Evolutionary conservation across 2,888 invertebrate species (phyloP), one percentile per base, ranked within the genome.

Genomic region (Drosophila acutilabella): DNA sequence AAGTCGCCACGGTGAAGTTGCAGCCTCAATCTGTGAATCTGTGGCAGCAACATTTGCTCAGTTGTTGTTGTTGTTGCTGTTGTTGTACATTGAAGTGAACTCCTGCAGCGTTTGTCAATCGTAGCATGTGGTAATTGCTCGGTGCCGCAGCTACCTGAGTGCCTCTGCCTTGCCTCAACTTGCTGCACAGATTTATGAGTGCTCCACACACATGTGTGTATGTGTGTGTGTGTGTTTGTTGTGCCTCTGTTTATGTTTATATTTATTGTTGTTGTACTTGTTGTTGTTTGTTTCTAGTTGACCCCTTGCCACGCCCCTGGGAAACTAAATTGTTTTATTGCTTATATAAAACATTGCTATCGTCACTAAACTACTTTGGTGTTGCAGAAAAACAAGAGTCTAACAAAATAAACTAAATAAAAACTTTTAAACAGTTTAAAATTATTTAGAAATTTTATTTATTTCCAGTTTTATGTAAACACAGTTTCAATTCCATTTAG

Each of bases 71-170:
- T 30, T 48, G 30, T 30, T 48, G 23, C 23, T 30, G 20, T 14
- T 50, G 50, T n/a, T 36, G 57, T 41, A 47, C 26, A 36, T 14
- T 40, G 16, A 69, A 66, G 47, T 67, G 82, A 61, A 81, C 85
- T 87, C 87, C 85, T 82, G 81, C 81, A 76, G 87, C 81, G 85
- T 62, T 78, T 78, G 75, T 74, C 70, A 76, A 81, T 71, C 85
- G 82, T 81, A 72, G 85, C 85, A 86, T 86, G 85, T 86, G 85
- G 85, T 87, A 87, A 86, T 85, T 86, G 87, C 85, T 72, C 59
- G 26, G 66, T 14, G 54, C 47, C 54, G 51, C 48, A 53, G 57
- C 72, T 68, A 68, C 78, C 64, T 80, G 76, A 53, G 52, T 48
- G 60, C 23, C 23, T 6, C 23, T 23, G 23, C 18, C 11, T 30